Base-by-base conservation (phyloP, 2,888 invertebrate species). In the Ryuthela nishihirai region DNA sequence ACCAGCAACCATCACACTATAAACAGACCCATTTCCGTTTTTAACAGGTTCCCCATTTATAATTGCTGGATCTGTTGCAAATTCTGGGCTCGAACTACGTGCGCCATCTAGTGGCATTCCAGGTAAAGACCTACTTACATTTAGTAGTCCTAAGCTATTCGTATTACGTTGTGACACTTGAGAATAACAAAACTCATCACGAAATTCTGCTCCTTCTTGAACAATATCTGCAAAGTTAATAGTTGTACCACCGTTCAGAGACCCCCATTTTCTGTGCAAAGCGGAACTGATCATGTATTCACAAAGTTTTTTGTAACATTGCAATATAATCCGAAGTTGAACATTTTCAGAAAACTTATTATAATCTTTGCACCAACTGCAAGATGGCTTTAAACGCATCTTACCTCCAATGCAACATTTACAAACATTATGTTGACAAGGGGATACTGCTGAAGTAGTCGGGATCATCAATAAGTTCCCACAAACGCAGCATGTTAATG, bases 401-500 rank as follows among this genome's bases (percentile, higher is more conserved):
- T 85, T 82, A 3, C 88, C 88, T 41, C 89, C 88, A 71, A 86
- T 81, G 73, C 93, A 93, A 47, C 81, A 80, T 68, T 83, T 84
- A 74, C 93, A 93, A 34, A 93, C 87, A 76, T 89, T 87, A 76
- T 94, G 93, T 73, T 87, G 87, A 76, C 93, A 93, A 64, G 83
- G 83, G 3, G 83, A 82, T 68, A 83, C 83, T 18, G 81, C 81
- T 15, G 91, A 88, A 29, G 87, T 84, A 71, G 84, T 84, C 5
- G 93, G 92, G 71, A 88, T 85, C 67, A 84, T 83, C 53, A 92
- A 75, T 66, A 93, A 79, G 72, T 86, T 84, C 62, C 86, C 85
- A 75, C 94, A 94, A 50, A 92, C 91, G 53, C 87, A 88, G 77
- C 94, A 94, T 67, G 88, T 87, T 69, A 94, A 79, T 64, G 88